These are phyloP conservation scores for Eleginops maclovinus DNA, from an alignment of 2,113 vertebrate genomes.

Conservation along the genomic window DNA sequence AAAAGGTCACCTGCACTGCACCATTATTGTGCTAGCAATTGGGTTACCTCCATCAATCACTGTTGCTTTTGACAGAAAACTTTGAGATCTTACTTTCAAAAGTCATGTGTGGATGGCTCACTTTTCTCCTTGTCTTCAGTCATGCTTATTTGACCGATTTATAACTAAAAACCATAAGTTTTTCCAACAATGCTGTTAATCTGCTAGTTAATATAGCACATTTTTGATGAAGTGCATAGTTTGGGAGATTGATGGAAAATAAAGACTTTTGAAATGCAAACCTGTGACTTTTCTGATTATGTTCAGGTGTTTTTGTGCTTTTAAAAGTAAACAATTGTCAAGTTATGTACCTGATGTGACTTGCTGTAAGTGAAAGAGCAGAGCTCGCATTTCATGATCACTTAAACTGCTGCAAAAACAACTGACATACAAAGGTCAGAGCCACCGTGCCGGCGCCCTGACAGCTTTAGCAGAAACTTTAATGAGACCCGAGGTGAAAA, in stretches of 20 bases:
- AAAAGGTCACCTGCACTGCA: slow-evolving; percentile 25
- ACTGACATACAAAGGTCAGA: slow-evolving; percentile 21
- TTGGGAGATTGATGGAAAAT: not conserved
- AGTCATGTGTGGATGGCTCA: not conserved
- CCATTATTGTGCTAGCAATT: slow-evolving; percentile 8
- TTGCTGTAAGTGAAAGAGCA: not conserved
- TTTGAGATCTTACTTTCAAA: slow-evolving; percentile 22
- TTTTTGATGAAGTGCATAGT: not conserved
- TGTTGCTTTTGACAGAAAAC: slow-evolving; percentile 23
- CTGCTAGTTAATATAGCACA: not conserved
- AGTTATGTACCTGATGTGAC: not conserved
- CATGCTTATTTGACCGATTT: too few species aligned
- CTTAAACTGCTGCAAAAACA: slow-evolving; percentile 14
- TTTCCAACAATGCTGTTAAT: not conserved
- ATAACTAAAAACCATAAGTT: too few species aligned
- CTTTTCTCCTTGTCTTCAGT: not conserved
- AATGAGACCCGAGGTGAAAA: slow-evolving; percentile 26
- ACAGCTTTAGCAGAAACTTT: slow-evolving; percentile 29
- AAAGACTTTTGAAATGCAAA: not conserved
- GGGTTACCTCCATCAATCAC: slow-evolving; percentile 21
- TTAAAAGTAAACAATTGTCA: not conserved
- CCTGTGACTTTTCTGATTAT: not conserved
- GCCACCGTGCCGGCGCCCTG: not conserved
- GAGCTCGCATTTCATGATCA: slow-evolving; percentile 1
- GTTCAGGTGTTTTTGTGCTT: not conserved